Evolutionary conservation across 2,888 invertebrate genomes (phyloP).

Genomic region (Brachyptera putata): DNA sequence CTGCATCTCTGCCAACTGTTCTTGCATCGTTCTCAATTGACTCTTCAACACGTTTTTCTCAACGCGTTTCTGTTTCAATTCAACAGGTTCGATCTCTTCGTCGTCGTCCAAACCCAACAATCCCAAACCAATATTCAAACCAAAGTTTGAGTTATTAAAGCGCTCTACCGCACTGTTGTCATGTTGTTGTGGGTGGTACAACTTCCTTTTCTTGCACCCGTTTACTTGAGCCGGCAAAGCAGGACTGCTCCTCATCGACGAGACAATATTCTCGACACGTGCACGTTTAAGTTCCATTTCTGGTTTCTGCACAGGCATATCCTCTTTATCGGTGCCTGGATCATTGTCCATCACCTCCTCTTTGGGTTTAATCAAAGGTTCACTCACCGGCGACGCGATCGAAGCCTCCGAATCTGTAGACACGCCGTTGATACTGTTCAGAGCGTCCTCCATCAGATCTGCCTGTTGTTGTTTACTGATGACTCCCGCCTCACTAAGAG

Average conservation of each 20-base stretch:
- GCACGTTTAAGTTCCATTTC: slow-evolving; percentile 77
- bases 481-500: slow-evolving; percentile 59
- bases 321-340: slow-evolving; percentile 20
- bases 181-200: slow-evolving; percentile 94
- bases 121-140: slow-evolving; percentile 54
- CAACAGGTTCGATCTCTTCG: slow-evolving; percentile 69
- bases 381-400: slow-evolving; percentile 33
- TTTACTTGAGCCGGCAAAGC: slow-evolving; percentile 73
- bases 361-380: slow-evolving; percentile 28
- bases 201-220: slow-evolving; percentile 92
- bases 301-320: slow-evolving; percentile 21
- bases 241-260: slow-evolving; percentile 86
- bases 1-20: slow-evolving; percentile 86
- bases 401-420: slow-evolving; percentile 34
- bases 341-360: slow-evolving; percentile 29
- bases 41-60: slow-evolving; percentile 83
- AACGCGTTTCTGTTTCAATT: slow-evolving; percentile 77
- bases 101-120: slow-evolving; percentile 63
- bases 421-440: slow-evolving; percentile 49
- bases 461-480: slow-evolving; percentile 47
- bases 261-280: slow-evolving; percentile 92
- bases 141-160: slow-evolving; percentile 52
- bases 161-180: slow-evolving; percentile 62
- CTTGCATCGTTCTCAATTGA: slow-evolving; percentile 81
- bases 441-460: slow-evolving; percentile 56